Base-by-base conservation (phyloP, 2,888 invertebrate species). In the Tridacna crocea region DNA sequence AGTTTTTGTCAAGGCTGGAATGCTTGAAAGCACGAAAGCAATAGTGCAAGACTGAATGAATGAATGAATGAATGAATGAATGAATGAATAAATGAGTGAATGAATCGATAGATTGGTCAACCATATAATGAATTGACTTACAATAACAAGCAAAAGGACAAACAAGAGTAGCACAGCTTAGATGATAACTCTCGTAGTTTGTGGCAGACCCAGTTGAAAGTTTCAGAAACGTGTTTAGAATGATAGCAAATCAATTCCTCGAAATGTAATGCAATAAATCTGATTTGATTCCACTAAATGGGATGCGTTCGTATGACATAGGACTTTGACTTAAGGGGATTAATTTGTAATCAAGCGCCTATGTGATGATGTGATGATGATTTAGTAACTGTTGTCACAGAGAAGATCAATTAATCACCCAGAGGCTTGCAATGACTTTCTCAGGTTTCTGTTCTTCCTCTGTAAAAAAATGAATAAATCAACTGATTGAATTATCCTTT, bases 281-380 rank as follows among this genome's bases (percentile, higher is more conserved):
- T 55, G 55, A 55, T 19, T 19, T 55, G 10, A 55, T 55, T 55
- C 55, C 3, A 55, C 19, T 19, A 68, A 68, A 68, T 68, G 15
- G 19, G 46, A 47, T 12, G n/a, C 68, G 68, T 22, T 46, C 22
- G 46, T 46, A 47, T 68, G 68, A 68, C 68, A 68, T 19, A 61
- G 19, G 68, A 47, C n/a, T 70, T 70, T 48, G 24, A 47, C 51
- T 22, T 70, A 51, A 70, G 70, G 51, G 70, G 70, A 70, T 70
- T 70, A 19, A 70, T 70, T 70, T 70, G 70, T 70, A 51, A 48
- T 70, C 70, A 70, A 70, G 70, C 70, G 48, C 51, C 47, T 26
- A 4, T 3, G 10, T 48, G 24, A 47, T 70, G 70, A 70, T 70
- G 70, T 47, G 51, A n/a, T 24, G 70, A 19, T 61, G 61, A 61